Percentiles rank a stretch among this genome's conserved stretches.
Conservation (phyloP, 2,113 vertebrate species). For the Coturnix japonica region DNA sequence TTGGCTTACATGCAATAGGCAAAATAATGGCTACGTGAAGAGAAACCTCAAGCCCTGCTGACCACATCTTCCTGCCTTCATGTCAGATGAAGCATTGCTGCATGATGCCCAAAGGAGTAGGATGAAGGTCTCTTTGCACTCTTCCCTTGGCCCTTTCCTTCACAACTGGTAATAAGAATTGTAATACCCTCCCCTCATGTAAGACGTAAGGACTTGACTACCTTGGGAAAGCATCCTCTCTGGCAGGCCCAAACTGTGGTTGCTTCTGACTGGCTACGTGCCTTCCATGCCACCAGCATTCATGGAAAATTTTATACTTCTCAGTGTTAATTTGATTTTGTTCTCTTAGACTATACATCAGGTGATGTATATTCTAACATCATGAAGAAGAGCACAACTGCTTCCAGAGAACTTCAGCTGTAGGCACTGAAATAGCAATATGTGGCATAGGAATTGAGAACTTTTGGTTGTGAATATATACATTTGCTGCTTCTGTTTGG, state of each 20-base stretch:
- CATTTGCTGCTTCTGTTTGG: not conserved
- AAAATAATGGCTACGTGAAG: not conserved
- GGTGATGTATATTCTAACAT: not conserved
- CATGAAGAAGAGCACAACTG: not conserved
- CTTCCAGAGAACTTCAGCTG: not conserved
- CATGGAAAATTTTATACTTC: not conserved
- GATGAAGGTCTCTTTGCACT: not conserved
- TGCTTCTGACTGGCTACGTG: constrained; percentile 31
- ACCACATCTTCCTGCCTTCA: not conserved
- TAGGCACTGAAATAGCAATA: not conserved
- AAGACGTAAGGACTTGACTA: not conserved
- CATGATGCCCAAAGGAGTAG: not conserved
- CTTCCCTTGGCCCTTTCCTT: not conserved
- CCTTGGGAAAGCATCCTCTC: not conserved
- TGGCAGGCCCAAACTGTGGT: not conserved
- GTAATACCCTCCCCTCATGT: not conserved
- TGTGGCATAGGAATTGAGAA: rapidly evolving
- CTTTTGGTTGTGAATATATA: too few relatives aligned
- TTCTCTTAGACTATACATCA: not conserved
- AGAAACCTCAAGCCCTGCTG: constrained; percentile 25
- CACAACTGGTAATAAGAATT: not conserved
- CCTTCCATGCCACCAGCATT: constrained; percentile 11
- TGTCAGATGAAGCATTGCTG: not conserved
- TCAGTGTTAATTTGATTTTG: not conserved
- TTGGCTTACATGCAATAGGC: not conserved